Evolutionary conservation across 1,140 invertebrate species (phyloP), one percentile per base, ranked within the genome.

Genomic region (Idris sp.): DNA sequence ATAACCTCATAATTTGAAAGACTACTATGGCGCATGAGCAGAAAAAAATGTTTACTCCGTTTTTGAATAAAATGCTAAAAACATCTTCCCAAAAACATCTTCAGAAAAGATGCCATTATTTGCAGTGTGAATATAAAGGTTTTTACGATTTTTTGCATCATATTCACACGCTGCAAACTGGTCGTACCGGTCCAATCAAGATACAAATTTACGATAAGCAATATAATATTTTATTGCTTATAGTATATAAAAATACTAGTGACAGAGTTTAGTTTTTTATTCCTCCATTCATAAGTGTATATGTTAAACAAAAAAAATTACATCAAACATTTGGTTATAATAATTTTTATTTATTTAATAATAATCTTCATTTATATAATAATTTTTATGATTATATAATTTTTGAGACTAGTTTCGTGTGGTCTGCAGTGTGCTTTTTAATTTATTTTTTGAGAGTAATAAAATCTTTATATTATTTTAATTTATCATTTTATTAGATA

Each of bases 381-480:
- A 6, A 22, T 4, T n/a, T n/a, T n/a, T n/a, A n/a, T n/a, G n/a
- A n/a, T n/a, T n/a, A n/a, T n/a, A n/a, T n/a, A n/a, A n/a, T n/a
- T n/a, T n/a, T n/a, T n/a, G n/a, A n/a, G n/a, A n/a, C n/a, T n/a
- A n/a, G n/a, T n/a, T n/a, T n/a, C n/a, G n/a, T n/a, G n/a, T n/a
- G n/a, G n/a, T n/a, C n/a, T n/a, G n/a, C n/a, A 22, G 19, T 22
- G 19, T 22, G 6, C 38, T 1, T 6, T 9, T 38, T 7, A 38
- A 35, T 38, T 76, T 59, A 71, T 31, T 71, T 38, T 59, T 65
- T 65, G 59, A 33, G 56, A 46, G 38, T 72, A 68, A 67, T 62
- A 61, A 58, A n/a, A n/a, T n/a, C n/a, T 72, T 76, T 76, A 61
- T 67, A 61, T 76, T 61, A 76, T 67, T 10, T 46, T 35, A 41